Evolutionary conservation across 1,140 invertebrate species (phyloP).

Genomic region (Conus betulinus): DNA sequence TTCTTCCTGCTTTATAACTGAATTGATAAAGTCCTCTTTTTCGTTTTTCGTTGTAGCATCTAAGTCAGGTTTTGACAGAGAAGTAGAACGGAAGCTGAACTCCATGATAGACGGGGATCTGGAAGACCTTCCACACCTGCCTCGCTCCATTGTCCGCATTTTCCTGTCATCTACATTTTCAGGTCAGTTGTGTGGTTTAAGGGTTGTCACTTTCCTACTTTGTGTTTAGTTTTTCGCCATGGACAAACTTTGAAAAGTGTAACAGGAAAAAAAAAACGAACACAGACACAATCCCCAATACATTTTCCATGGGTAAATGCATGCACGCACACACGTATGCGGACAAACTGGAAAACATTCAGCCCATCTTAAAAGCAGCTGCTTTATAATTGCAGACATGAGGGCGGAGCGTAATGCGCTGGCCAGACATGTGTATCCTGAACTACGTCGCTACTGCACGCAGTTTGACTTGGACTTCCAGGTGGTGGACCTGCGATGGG

Average conservation of each 20-base stretch:
- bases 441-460: slow-evolving; percentile 62
- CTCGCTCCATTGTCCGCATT: slow-evolving; percentile 63
- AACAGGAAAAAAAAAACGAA: too few species aligned
- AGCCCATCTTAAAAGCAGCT: too few species aligned
- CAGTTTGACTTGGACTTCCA: slow-evolving; percentile 67
- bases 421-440: slow-evolving; percentile 59
- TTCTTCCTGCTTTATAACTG: too few species aligned
- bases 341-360: too few species aligned
- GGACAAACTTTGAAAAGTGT: too few species aligned
- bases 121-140: slow-evolving; percentile 57
- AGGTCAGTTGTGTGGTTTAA: slow-evolving; percentile 46
- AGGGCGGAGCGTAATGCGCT: slow-evolving; percentile 66
- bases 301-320: too few species aligned
- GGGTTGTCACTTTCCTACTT: too few species aligned
- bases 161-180: slow-evolving; percentile 71
- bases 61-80: slow-evolving; percentile 33
- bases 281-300: too few species aligned
- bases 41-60: not conserved
- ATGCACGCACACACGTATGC: too few species aligned
- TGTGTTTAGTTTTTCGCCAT: too few species aligned
- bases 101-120: slow-evolving; percentile 62
- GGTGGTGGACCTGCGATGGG: slow-evolving; percentile 74
- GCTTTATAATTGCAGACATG: slow-evolving; percentile 58
- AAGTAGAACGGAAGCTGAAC: slow-evolving; percentile 56
- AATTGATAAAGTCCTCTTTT: not conserved